Percentiles rank a stretch among this genome's conserved stretches.
Evolutionary conservation across 2,113 vertebrate genomes (phyloP).

Genomic region (Otus sunia): DNA sequence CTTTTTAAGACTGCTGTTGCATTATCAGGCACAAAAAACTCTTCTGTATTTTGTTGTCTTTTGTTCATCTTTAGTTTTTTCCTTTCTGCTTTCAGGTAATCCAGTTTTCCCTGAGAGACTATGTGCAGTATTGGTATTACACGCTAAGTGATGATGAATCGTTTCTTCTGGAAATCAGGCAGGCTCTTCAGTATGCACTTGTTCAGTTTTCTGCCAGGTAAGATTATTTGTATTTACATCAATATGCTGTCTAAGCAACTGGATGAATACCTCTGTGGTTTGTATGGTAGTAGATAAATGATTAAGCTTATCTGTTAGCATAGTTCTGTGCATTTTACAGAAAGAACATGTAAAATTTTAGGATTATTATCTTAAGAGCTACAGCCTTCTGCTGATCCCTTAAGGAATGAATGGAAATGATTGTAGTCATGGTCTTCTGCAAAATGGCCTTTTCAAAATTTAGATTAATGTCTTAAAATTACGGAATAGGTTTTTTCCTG

Average conservation of each 20-base stretch:
- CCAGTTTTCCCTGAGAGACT: conserved; percentile 97
- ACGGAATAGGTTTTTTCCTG: neutral
- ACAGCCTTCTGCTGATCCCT: neutral
- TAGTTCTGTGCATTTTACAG: neutral
- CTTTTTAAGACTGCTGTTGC: neutral
- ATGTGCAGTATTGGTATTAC: conserved; percentile 99
- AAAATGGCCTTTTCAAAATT: neutral
- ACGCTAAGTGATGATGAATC: conserved; percentile 96
- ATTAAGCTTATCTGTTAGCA: neutral
- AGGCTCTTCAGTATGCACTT: conserved; percentile 93
- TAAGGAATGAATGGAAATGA: neutral
- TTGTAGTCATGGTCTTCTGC: neutral
- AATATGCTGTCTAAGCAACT: neutral
- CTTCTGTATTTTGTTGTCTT: neutral
- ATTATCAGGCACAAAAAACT: neutral
- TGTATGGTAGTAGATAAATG: neutral
- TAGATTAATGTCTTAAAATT: neutral
- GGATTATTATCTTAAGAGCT: neutral
- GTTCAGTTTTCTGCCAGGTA: conserved; percentile 97
- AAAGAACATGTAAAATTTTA: neutral
- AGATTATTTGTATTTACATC: conserved; percentile 8
- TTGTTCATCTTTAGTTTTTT: neutral
- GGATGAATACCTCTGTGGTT: neutral
- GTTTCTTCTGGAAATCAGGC: conserved; percentile 96
- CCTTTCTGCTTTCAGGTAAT: conserved; percentile 83